Base-by-base conservation (phyloP, 2,888 invertebrate species). In the Ophioninae sp. region DNA sequence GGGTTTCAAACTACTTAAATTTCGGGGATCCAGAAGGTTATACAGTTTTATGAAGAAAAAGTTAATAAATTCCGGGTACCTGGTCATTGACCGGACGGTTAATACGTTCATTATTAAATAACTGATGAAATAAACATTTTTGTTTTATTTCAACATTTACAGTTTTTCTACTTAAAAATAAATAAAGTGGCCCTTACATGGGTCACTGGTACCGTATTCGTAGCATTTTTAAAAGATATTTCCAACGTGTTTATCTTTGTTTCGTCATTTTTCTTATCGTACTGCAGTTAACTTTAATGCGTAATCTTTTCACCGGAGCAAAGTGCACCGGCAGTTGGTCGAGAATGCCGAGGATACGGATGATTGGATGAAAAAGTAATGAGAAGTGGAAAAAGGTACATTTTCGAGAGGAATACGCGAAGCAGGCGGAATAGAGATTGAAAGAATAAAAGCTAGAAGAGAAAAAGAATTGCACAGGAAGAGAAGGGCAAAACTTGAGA, bases 361-460 rank as follows among this genome's bases (percentile, higher is more conserved):
- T 76, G 67, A 79, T 79, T 76, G 76, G 72, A 79, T 83, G 75
- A 83, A 82, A 79, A 82, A 75, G 51, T 79, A 82, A 83, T 79
- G 59, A 79, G 67, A 5, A 7, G 37, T 39, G 22, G 22, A 17
- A 56, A 59, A 22, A 59, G 59, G 22, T 22, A 59, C 59, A 51
- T 51, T 51, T 51, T 51, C 51, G 67, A 67, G 44, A 61, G 59
- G 78, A 71, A 51, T 71, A 75, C 65, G 56, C 8, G 22, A 6
- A 59, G 22, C 39, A 17, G 71, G 13, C 56, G 39, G 71, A 72
- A 79, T 75, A 69, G 69, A 79, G 65, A 72, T 75, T 71, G 75
- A 72, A 75, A 39, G 58, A 65, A 67, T 23, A 59, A 76, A 69
- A 37, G 69, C 20, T 51, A 10, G 20, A 61, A 9, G 44, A 20